Evolutionary conservation across 2,888 invertebrate species (phyloP).

Genomic region (Sminthurinus aureus): DNA sequence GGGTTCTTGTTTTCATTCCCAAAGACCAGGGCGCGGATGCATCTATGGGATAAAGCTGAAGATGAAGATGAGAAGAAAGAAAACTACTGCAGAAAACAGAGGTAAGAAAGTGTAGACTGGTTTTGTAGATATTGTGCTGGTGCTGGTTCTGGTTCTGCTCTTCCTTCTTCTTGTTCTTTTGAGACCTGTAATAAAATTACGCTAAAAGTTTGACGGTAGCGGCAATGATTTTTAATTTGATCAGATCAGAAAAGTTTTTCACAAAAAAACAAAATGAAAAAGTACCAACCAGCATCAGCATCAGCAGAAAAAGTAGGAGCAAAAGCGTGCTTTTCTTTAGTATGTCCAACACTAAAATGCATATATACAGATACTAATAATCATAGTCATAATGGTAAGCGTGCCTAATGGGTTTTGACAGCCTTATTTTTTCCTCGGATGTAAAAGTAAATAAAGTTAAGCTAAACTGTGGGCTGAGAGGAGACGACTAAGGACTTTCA

Average conservation of each 20-base stretch:
- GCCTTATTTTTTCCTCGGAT: background rate
- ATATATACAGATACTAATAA: background rate
- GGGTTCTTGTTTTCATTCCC: no score
- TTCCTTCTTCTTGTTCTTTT: background rate
- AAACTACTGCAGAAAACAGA: background rate
- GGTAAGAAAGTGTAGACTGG: background rate
- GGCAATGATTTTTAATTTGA: conserved; percentile 29
- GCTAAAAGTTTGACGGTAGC: conserved; percentile 12
- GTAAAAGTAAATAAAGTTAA: background rate
- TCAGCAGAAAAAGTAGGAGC: no score
- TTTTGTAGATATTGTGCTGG: background rate
- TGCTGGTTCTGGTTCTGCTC: background rate
- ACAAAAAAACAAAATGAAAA: no score
- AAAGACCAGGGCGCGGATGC: no score
- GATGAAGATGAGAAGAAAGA: background rate
- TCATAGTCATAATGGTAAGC: conserved; percentile 6
- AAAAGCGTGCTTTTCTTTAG: no score
- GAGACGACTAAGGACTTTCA: no score
- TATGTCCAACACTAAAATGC: no score
- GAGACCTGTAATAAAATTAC: background rate
- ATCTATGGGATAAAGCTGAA: background rate
- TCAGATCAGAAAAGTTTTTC: conserved; percentile 28
- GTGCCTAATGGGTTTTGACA: conserved; percentile 8
- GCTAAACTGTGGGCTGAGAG: background rate
- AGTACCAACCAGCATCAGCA: no score